Evolutionary conservation across 2,113 vertebrate genomes (phyloP).

Genomic region (Callaeas wilsoni): DNA sequence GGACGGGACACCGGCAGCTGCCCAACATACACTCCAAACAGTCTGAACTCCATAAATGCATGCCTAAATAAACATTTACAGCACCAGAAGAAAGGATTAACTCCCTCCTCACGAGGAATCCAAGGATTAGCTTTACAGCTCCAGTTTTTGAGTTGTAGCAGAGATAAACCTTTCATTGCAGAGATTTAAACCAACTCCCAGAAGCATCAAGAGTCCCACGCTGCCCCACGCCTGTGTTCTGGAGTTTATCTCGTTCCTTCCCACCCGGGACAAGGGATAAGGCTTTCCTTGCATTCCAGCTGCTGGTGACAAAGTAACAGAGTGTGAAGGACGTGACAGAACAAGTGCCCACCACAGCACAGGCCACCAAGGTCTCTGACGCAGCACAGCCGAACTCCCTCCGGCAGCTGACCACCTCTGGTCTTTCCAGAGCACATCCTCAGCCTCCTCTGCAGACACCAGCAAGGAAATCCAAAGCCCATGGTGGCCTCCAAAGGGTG

Average conservation of each 20-base stretch:
- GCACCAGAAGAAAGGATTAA: background rate
- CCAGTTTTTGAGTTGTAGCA: background rate
- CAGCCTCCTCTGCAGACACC: background rate
- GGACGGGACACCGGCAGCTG: background rate
- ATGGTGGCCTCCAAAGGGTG: background rate
- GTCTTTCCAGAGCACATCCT: background rate
- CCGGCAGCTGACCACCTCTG: background rate
- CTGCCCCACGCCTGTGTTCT: background rate
- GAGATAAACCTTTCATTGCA: background rate
- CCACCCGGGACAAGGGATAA: rapidly evolving
- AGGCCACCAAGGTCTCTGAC: background rate
- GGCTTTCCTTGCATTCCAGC: background rate
- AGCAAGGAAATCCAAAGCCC: background rate
- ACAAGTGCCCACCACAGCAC: no score
- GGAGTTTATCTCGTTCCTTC: background rate
- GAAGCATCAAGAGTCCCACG: rapidly evolving
- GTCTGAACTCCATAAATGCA: background rate
- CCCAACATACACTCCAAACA: background rate
- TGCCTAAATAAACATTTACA: background rate
- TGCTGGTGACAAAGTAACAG: background rate
- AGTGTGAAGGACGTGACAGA: rapidly evolving
- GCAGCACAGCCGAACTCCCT: background rate
- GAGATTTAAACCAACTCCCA: background rate
- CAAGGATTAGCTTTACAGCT: background rate
- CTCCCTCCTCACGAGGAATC: background rate